These are phyloP conservation scores for Regulus satrapa DNA, from an alignment of 2,113 vertebrate genomes.

Conservation along the genomic window DNA sequence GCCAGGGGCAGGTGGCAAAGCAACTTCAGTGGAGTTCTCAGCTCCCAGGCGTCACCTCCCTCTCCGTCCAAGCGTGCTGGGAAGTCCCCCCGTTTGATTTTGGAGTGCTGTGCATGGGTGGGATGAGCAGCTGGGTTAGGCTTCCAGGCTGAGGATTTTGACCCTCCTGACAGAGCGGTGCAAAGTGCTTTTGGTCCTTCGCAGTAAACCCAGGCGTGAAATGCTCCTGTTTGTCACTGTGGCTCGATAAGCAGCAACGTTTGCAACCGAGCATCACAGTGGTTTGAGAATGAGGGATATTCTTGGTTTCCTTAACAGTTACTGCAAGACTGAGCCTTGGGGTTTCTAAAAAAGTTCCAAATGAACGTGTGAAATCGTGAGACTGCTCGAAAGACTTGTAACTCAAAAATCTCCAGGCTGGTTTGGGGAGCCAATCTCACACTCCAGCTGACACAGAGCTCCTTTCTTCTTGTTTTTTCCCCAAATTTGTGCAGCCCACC, in stretches of 20 bases:
- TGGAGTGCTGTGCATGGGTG: not conserved
- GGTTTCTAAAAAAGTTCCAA: not conserved
- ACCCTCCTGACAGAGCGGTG: accelerated
- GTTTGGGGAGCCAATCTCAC: not conserved
- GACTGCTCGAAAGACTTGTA: not conserved
- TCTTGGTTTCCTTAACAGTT: not conserved
- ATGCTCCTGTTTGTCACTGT: not conserved
- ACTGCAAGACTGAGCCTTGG: not conserved
- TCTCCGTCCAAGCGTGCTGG: accelerated
- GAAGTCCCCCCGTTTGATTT: not conserved
- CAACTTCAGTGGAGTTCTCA: not conserved
- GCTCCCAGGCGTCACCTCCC: not conserved
- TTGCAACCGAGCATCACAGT: not conserved
- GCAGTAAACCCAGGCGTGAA: not conserved
- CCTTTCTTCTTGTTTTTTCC: not conserved
- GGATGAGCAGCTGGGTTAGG: not conserved
- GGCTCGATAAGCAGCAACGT: accelerated
- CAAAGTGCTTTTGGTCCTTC: not conserved
- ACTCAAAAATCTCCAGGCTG: not conserved
- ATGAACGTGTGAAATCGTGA: not conserved
- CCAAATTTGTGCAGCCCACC: not conserved
- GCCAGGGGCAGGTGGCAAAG: not conserved
- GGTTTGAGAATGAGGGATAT: not conserved
- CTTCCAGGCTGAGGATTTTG: accelerated
- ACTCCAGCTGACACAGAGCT: not conserved